A percentile compares a stretch with the other conserved stretches of the same genome.
These are phyloP conservation scores for Acanthosepion esculentum DNA, from an alignment of 2,888 invertebrate genomes.

Conservation along the genomic window DNA sequence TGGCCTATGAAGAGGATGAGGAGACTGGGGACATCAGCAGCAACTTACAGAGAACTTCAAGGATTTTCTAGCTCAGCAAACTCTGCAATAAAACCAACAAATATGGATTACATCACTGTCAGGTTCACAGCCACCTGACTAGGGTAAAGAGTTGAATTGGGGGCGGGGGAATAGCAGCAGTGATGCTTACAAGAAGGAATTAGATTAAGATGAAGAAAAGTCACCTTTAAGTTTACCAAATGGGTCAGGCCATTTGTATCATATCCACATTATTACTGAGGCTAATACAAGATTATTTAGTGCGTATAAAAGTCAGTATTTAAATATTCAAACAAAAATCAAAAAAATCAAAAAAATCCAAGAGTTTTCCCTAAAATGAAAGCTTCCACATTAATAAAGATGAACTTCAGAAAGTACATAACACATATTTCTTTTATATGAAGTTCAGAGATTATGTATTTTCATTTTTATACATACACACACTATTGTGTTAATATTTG, in stretches of 20 bases:
- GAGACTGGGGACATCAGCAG: not conserved
- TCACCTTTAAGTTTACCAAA: not conserved
- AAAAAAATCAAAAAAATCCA: not conserved
- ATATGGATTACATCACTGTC: slow-evolving; percentile 35
- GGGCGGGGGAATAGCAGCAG: not conserved
- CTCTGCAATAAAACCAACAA: slow-evolving; percentile 47
- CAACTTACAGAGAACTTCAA: slow-evolving; percentile 47
- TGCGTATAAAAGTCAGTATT: not conserved
- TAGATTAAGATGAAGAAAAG: not conserved
- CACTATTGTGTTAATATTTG: not conserved
- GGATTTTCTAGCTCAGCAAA: slow-evolving; percentile 43
- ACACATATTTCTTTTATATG: not conserved
- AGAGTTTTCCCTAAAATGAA: not conserved
- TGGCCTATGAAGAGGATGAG: slow-evolving; percentile 1
- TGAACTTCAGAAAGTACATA: not conserved
- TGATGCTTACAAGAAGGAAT: not conserved
- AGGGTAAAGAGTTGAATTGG: not conserved
- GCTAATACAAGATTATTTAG: not conserved
- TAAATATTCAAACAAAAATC: not conserved
- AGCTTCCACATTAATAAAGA: not conserved
- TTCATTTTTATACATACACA: not conserved
- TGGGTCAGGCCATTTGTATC: not conserved
- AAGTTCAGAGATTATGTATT: not conserved
- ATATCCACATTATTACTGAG: not conserved
- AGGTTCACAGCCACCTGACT: not conserved